Evolutionary conservation across 2,888 invertebrate genomes (phyloP).

Genomic region (Micropterix aruncella): DNA sequence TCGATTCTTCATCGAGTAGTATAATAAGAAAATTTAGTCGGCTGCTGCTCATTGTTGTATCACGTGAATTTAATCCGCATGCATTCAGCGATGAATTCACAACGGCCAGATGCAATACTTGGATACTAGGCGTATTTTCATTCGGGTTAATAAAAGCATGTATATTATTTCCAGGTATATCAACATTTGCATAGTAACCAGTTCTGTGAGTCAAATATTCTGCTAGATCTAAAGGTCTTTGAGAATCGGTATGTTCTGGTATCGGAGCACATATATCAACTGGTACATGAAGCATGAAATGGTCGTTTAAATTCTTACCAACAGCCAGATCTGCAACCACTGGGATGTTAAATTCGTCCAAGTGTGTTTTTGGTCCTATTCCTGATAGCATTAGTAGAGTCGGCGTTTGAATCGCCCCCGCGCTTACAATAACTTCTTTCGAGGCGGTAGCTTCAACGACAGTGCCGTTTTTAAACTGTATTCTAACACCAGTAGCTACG

Average conservation of each 20-base stretch:
- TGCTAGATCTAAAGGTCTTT: too few species aligned
- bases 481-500: constrained; percentile 15
- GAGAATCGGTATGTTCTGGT: neutral
- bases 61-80: too few species aligned
- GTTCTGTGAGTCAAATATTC: neutral
- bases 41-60: too few species aligned
- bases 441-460: constrained; percentile 19
- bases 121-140: too few species aligned
- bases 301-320: constrained; percentile 25
- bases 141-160: too few species aligned
- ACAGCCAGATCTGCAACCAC: constrained; percentile 24
- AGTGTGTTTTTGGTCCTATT: constrained; percentile 23
- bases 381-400: constrained; percentile 44
- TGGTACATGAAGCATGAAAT: constrained; percentile 8
- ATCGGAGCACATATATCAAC: neutral
- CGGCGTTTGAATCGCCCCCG: constrained; percentile 42
- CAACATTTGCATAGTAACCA: too few species aligned
- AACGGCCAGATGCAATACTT: too few species aligned
- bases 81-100: too few species aligned
- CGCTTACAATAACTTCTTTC: constrained; percentile 36
- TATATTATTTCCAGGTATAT: too few species aligned
- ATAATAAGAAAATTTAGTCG: too few species aligned
- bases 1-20: constrained; percentile 16
- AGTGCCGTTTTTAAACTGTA: constrained; percentile 16
- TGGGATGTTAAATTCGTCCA: constrained; percentile 17